Conservation (phyloP, 2,113 vertebrate species). For the Grammomys surdaster region DNA sequence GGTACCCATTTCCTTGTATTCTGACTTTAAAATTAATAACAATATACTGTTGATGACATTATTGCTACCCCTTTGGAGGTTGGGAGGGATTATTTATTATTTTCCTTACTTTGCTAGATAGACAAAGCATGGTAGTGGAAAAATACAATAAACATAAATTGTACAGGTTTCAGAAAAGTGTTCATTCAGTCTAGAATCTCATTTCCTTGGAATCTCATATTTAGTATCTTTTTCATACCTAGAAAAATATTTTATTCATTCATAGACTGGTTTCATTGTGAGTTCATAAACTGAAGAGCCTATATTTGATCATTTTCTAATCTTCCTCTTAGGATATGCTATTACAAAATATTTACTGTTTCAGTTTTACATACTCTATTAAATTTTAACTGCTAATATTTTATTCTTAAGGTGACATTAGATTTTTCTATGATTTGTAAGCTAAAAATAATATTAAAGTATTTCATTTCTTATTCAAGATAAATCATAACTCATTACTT, state of each 20-base stretch:
- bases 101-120: constrained; percentile 38
- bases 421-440: constrained; percentile 12
- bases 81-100: background rate
- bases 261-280: constrained; percentile 23
- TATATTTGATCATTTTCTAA: constrained; percentile 34
- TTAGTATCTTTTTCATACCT: constrained; percentile 4
- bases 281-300: constrained; percentile 40
- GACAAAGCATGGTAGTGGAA: background rate
- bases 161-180: background rate
- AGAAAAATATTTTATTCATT: constrained; percentile 61
- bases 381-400: constrained; percentile 18
- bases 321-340: background rate
- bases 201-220: constrained; percentile 30
- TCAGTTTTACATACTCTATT: constrained; percentile 12
- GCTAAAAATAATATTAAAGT: background rate
- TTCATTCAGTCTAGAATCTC: constrained; percentile 54
- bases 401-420: constrained; percentile 38
- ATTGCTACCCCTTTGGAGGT: background rate
- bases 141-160: constrained; percentile 31
- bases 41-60: constrained; percentile 38
- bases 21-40: background rate
- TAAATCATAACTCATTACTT: constrained; percentile 44
- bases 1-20: background rate
- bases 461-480: constrained; percentile 24
- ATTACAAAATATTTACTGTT: constrained; percentile 50